phyloP scores from a whole-genome alignment of 2,797 vertebrate species.

The Jordanella pulchra region DNA sequence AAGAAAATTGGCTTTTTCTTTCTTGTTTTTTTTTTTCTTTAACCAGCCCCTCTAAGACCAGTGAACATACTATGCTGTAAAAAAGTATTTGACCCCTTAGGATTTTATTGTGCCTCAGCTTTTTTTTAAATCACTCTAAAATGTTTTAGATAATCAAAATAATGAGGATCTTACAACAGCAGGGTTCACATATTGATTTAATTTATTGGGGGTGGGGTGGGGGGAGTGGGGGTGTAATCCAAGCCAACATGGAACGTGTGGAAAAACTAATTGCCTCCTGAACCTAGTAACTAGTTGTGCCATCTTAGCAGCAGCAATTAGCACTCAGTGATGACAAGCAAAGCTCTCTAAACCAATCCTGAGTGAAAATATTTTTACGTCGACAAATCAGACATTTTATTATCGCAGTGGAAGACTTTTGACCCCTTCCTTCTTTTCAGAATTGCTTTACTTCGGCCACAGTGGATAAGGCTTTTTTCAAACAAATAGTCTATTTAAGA shows the following conservation, averaged over 20 bases:
- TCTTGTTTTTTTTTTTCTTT: not conserved
- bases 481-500: too few relatives aligned
- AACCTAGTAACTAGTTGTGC: too few relatives aligned
- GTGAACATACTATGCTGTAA: not conserved
- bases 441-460: not conserved
- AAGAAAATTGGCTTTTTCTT: not conserved
- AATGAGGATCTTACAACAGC: not conserved
- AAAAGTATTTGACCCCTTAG: not conserved
- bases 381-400: not conserved
- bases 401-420: not conserved
- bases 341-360: not conserved
- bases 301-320: too few relatives aligned
- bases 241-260: not conserved
- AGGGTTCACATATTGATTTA: not conserved
- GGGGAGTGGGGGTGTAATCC: not conserved
- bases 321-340: not conserved
- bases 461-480: not conserved
- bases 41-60: not conserved
- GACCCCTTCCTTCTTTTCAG: not conserved
- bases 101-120: not conserved
- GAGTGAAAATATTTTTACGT: not conserved
- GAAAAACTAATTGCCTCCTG: too few relatives aligned
- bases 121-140: not conserved
- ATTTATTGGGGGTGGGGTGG: too few relatives aligned
- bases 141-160: not conserved